These are phyloP conservation scores for Columbina picui DNA, from an alignment of 2,113 vertebrate genomes.

Conservation along the genomic window DNA sequence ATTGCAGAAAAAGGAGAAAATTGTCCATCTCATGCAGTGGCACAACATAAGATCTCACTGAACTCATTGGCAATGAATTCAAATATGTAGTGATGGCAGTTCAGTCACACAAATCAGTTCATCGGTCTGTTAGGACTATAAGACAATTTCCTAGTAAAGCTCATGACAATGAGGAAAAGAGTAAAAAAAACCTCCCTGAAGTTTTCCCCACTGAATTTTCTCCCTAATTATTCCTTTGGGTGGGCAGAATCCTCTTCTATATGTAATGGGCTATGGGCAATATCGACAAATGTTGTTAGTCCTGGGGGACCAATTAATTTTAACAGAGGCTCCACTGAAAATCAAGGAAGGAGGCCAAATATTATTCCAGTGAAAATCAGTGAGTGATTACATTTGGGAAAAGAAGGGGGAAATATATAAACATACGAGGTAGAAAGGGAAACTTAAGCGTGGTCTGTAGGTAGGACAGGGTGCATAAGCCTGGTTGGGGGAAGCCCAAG, in stretches of 20 bases:
- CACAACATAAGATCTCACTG: background rate
- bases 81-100: fast-evolving
- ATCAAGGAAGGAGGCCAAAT: background rate
- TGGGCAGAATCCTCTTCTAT: background rate
- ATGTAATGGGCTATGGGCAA: constrained; percentile 2
- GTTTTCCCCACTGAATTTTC: constrained; percentile 12
- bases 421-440: background rate
- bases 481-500: background rate
- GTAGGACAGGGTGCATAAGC: background rate
- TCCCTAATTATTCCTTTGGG: constrained; percentile 32
- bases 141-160: background rate
- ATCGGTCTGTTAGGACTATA: background rate
- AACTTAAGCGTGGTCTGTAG: background rate
- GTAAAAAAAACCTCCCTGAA: background rate
- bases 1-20: background rate
- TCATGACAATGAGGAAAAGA: background rate
- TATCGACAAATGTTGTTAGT: background rate
- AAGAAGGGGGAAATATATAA: background rate
- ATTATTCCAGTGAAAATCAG: background rate
- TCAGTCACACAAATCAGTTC: background rate
- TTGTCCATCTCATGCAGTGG: background rate
- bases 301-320: constrained; percentile 46
- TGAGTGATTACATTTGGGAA: background rate
- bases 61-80: background rate
- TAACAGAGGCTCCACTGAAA: background rate